These are phyloP conservation scores for Harpagoxenus sublaevis DNA, from an alignment of 2,888 invertebrate genomes.

Conservation along the genomic window DNA sequence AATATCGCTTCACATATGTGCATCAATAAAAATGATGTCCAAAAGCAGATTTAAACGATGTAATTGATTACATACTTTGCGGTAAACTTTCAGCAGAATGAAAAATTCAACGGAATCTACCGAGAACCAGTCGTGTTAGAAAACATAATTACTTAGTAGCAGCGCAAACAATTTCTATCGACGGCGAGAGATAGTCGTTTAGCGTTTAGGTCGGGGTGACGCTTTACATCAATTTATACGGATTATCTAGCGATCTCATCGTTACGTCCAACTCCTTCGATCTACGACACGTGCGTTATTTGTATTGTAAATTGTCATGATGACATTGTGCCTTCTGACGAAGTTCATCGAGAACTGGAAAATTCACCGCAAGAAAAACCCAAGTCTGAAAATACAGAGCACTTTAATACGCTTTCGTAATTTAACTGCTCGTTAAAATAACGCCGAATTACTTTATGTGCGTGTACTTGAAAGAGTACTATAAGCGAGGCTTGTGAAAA, in stretches of 20 bases:
- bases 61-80: background rate
- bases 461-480: background rate
- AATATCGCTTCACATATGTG: background rate
- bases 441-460: background rate
- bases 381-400: conserved; percentile 7
- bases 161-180: conserved; percentile 38
- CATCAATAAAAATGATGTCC: background rate
- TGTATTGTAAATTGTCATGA: background rate
- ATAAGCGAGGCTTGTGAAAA: background rate
- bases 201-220: background rate
- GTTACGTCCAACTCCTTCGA: conserved; percentile 4
- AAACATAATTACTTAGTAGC: conserved; percentile 48
- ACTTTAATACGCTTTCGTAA: background rate
- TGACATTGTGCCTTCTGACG: background rate
- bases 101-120: conserved; percentile 24
- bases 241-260: conserved; percentile 33
- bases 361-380: background rate
- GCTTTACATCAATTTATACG: conserved; percentile 17
- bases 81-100: background rate
- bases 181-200: background rate
- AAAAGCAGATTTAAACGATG: background rate
- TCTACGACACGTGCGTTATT: background rate
- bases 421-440: background rate
- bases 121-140: conserved; percentile 2
- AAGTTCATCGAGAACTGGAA: conserved; percentile 10